phyloP scores from a whole-genome alignment of 2,797 vertebrate genomes.

The Euthynnus affinis region DNA sequence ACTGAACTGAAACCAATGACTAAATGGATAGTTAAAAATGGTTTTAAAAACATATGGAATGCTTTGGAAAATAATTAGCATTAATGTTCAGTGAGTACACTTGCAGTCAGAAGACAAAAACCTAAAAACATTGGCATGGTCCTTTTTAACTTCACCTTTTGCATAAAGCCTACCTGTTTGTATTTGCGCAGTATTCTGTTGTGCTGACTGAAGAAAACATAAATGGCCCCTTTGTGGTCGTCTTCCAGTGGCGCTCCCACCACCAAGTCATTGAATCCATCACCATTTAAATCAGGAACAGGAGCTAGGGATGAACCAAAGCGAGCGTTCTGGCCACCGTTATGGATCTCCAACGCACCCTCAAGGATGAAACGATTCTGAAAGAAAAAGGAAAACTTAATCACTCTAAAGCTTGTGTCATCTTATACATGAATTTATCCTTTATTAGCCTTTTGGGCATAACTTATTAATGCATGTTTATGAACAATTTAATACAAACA shows the following conservation, averaged over 20 bases:
- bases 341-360: slow-evolving; percentile 89
- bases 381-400: slow-evolving; percentile 19
- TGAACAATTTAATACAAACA: neutral
- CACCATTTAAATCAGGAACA: slow-evolving; percentile 94
- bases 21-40: neutral
- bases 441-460: slow-evolving; percentile 10
- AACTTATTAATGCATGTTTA: neutral
- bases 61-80: neutral
- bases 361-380: slow-evolving; percentile 90
- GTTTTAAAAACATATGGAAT: neutral
- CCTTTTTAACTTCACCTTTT: neutral
- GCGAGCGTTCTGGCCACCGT: slow-evolving; percentile 93
- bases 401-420: neutral
- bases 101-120: neutral
- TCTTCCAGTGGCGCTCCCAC: slow-evolving; percentile 96
- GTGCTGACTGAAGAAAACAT: slow-evolving; percentile 91
- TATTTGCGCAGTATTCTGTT: slow-evolving; percentile 90
- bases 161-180: slow-evolving; percentile 89
- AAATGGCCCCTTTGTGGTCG: slow-evolving; percentile 92
- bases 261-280: slow-evolving; percentile 93
- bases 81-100: neutral
- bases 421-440: neutral
- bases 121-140: neutral
- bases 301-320: slow-evolving; percentile 94
- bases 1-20: neutral